Base-by-base conservation (phyloP, 1,140 invertebrate species). In the Chrysoperla carnea region DNA sequence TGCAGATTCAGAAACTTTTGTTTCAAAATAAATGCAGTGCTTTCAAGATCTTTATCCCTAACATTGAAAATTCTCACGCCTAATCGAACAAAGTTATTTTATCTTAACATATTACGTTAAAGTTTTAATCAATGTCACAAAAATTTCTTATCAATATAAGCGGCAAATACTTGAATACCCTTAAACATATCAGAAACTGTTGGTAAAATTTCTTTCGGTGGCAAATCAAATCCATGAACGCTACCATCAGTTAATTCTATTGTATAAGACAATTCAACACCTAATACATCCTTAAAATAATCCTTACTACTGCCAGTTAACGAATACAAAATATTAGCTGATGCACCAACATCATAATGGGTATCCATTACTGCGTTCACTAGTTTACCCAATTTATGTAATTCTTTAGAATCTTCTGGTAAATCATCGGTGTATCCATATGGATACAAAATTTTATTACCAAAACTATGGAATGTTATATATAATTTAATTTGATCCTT, bases 381-480 rank as follows among this genome's bases (percentile, higher is more conserved):
- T 28, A 14, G 4, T 12, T 37, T 37, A 8, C n/a, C 9, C n/a
- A 48, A 13, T 40, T 36, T 43, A 48, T 60, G 12, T 7, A 69
- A 14, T 13, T 62, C 57, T 2, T 67, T 64, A 0, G 64, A 54
- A 14, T 69, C 69, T 53, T 69, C 66, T 0, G 68, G 61, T 0
- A 70, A 67, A 0, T 70, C 56, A 0, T 56, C 49, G 1, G 63
- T 69, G 48, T 70, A 81, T 8, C 77, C 76, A 68, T 75, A 82
- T 0, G 78, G 78, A 49, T 80, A 80, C 37, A 81, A 53, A 4
- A 82, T 73, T 39, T 74, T 70, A 53, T 81, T 72, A 1, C 78
- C 78, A 45, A 76, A 81, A 50, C 75, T 78, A 49, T 82, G 79
- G 44, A 75, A 73, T 0, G 76, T 71, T 17, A 81, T 51, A 51